Evolutionary conservation across 2,113 vertebrate genomes (phyloP), one percentile per base, ranked within the genome.

Genomic region (Cyanoderma ruficeps): DNA sequence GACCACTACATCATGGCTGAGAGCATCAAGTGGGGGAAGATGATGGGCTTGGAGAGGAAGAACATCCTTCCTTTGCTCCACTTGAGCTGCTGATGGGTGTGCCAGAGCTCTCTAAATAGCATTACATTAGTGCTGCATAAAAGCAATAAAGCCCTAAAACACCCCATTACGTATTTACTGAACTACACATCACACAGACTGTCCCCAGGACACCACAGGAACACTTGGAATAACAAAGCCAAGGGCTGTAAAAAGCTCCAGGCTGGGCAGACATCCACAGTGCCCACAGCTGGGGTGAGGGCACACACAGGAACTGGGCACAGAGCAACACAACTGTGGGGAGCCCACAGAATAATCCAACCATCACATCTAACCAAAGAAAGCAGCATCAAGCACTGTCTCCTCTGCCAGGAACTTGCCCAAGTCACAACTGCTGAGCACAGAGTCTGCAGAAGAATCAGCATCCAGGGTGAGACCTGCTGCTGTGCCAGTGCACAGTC

Each of bases 11-110:
- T 89, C 93, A 84, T 35, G 57, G 86, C 92, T 95, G 90, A 96
- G 86, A 96, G 80, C 90, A 95, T 89, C 90, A 75, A 91, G 72
- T 81, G 69, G 88, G 88, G 83, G 72, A 96, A 92, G 92, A 78
- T 31, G 68, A 96, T 90, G 76, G 52, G 80, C 88, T 94, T 74
- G 23, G 77, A 95, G 80, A 95, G 76, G 88, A 96, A 94, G 92
- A 89, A 81, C 93, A 89, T 93, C 90, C 93, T 93, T 96, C 88
- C 85, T 92, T 41, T 46, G 44, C 90, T 77, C 72, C 92, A 78
- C 79, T 95, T 76, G 69, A 94, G 68, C 77, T 74, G 86, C 83
- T 60, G 22, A 87, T 19, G 41, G 79, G 80, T 86, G 61, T 57
- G 72, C 88, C 83, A 86, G 83, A 81, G 56, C 83, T 90, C 92